A percentile compares a stretch with the other conserved stretches of the same genome.
These are phyloP conservation scores for Setipinna tenuifilis DNA, from an alignment of 2,797 vertebrate species.

Conservation along the genomic window DNA sequence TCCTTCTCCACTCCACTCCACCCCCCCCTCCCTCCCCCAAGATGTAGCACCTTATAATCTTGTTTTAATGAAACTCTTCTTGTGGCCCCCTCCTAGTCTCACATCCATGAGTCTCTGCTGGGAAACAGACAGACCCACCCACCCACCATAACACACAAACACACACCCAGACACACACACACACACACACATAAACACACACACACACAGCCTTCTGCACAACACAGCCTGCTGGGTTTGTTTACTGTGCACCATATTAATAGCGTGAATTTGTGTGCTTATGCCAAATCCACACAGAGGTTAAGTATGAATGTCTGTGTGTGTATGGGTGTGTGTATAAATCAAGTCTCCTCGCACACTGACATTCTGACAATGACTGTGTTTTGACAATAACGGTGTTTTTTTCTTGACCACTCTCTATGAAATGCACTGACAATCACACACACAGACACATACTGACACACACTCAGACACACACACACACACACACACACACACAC, in stretches of 20 bases:
- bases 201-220: neutral
- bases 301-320: neutral
- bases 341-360: neutral
- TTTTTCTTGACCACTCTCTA: neutral
- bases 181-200: neutral
- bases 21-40: constrained; percentile 35
- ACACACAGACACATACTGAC: neutral
- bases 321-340: neutral
- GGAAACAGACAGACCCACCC: constrained; percentile 36
- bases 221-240: neutral
- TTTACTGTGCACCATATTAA: neutral
- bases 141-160: constrained; percentile 12
- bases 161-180: constrained; percentile 3
- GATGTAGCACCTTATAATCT: constrained; percentile 54
- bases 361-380: neutral
- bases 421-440: neutral
- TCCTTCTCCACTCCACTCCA: neutral
- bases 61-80: constrained; percentile 64
- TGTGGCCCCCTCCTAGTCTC: constrained; percentile 44
- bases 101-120: constrained; percentile 40
- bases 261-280: neutral
- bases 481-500: constrained; percentile 10
- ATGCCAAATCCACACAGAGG: neutral
- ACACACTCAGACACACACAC: neutral
- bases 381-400: neutral